These are phyloP conservation scores for Pterocles orientalis DNA, from an alignment of 2,113 vertebrate species.

Conservation along the genomic window DNA sequence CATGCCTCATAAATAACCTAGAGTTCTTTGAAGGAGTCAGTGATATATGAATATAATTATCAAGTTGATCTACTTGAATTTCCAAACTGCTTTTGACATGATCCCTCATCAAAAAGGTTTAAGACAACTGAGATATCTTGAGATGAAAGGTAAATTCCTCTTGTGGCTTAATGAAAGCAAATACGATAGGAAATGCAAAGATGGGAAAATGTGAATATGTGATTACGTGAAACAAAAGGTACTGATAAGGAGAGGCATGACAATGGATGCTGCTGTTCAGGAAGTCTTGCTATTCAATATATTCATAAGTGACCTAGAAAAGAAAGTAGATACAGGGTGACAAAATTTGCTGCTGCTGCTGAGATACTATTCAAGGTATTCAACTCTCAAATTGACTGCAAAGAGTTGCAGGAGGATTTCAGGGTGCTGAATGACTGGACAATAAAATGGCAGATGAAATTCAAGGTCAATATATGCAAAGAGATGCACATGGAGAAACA, in stretches of 20 bases:
- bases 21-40: not conserved
- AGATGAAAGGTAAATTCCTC: slow-evolving; percentile 6
- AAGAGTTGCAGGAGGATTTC: not conserved
- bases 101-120: slow-evolving; percentile 34
- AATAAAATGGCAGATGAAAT: slow-evolving; percentile 46
- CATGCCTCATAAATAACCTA: not conserved
- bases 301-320: slow-evolving; percentile 50
- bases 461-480: slow-evolving; percentile 67
- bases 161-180: not conserved
- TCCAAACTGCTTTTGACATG: slow-evolving; percentile 22
- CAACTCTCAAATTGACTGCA: not conserved
- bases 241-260: not conserved
- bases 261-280: not conserved
- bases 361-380: slow-evolving; percentile 11
- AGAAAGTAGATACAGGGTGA: not conserved
- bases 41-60: not conserved
- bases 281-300: not conserved
- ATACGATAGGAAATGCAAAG: slow-evolving; percentile 4
- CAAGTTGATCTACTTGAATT: not conserved
- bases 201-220: not conserved
- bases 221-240: not conserved
- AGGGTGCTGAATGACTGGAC: slow-evolving; percentile 30
- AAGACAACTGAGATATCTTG: not conserved
- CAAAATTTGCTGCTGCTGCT: not conserved
- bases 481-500: slow-evolving; percentile 51